phyloP scores from a whole-genome alignment of 30 jellyfish, hydroid and myxozoan species.

The Chrysaora quinquecirrha region DNA sequence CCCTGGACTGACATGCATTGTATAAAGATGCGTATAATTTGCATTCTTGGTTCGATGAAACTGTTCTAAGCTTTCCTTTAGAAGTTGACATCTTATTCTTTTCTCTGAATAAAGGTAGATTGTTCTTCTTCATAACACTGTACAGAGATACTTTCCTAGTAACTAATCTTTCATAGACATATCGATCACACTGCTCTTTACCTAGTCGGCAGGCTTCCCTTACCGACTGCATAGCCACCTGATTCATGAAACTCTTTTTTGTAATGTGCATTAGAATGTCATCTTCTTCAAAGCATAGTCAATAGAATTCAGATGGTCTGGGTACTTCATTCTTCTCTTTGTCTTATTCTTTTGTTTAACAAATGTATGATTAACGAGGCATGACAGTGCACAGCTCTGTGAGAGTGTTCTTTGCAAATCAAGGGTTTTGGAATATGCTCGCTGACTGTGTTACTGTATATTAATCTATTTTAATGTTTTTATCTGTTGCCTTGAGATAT shows the following conservation, averaged over 20 bases:
- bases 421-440: too few relatives aligned
- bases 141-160: background rate
- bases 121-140: background rate
- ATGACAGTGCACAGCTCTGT: too few relatives aligned
- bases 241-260: too few relatives aligned
- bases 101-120: background rate
- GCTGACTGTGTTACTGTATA: too few relatives aligned
- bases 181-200: slow-evolving; percentile 2
- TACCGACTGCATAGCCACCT: background rate
- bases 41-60: slow-evolving; percentile 3
- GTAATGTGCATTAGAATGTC: background rate
- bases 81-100: background rate
- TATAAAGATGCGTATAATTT: background rate
- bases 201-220: background rate
- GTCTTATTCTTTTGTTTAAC: too few relatives aligned
- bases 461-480: too few relatives aligned
- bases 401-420: too few relatives aligned
- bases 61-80: background rate
- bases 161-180: background rate
- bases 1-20: background rate
- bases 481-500: too few relatives aligned
- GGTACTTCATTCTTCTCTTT: too few relatives aligned
- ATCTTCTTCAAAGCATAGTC: background rate
- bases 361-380: too few relatives aligned
- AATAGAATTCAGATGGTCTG: too few relatives aligned